These are phyloP conservation scores for Echiichthys vipera DNA, from an alignment of 2,797 vertebrate genomes.

Conservation along the genomic window DNA sequence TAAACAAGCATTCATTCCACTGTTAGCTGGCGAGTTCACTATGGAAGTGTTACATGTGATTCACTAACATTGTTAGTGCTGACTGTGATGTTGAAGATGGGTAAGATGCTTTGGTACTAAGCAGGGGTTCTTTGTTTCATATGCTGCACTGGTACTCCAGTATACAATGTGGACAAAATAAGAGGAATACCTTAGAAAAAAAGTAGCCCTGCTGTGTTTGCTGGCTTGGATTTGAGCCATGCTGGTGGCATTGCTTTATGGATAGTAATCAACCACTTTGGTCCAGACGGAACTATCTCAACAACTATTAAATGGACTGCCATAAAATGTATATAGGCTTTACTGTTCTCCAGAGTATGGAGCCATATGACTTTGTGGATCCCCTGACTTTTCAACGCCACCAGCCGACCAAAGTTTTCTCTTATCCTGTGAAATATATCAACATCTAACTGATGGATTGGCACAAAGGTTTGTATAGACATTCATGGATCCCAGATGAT, in stretches of 20 bases:
- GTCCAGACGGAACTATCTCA: neutral
- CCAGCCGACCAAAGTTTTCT: neutral
- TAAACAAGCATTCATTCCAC: slow-evolving; percentile 66
- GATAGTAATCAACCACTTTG: neutral
- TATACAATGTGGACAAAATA: slow-evolving; percentile 8
- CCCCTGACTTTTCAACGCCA: neutral
- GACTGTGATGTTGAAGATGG: slow-evolving; percentile 15
- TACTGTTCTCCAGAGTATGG: neutral
- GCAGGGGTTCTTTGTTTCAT: slow-evolving; percentile 1
- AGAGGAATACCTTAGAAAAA: neutral
- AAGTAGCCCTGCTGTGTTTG: neutral
- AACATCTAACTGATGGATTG: neutral
- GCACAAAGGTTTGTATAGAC: neutral
- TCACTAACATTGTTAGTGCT: slow-evolving; percentile 63
- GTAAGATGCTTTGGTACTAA: slow-evolving; percentile 5
- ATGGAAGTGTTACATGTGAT: slow-evolving; percentile 64
- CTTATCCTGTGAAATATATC: neutral
- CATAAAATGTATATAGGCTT: neutral
- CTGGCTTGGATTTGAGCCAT: neutral
- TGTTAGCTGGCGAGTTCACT: slow-evolving; percentile 46
- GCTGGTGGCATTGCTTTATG: neutral
- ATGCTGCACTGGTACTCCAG: neutral
- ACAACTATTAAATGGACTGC: neutral
- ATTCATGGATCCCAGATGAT: neutral
- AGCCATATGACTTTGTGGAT: neutral